Conservation (phyloP, 2,113 vertebrate genomes). For the Myotis lucifugus region DNA sequence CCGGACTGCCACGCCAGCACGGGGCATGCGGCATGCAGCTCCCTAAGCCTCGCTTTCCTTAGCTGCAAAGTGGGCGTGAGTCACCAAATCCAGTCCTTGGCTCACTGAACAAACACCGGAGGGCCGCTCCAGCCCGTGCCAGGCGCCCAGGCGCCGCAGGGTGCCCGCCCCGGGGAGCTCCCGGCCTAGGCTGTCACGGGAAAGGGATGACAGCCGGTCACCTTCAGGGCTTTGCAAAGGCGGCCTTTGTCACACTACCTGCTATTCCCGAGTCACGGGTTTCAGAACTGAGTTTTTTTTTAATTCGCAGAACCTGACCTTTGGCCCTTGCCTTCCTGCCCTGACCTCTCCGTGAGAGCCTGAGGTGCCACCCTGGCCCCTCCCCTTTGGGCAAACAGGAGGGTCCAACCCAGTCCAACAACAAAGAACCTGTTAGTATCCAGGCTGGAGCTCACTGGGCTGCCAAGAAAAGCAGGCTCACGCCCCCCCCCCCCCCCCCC, state of each 20-base stretch:
- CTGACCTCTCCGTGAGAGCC: background rate
- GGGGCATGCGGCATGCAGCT: rapidly evolving
- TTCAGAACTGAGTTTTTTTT: background rate
- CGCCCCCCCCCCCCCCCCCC: background rate
- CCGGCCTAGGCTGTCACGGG: background rate
- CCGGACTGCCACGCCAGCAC: background rate
- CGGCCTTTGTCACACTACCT: background rate
- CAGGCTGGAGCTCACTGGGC: background rate
- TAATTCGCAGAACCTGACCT: background rate
- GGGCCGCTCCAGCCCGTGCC: background rate
- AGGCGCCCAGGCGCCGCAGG: background rate
- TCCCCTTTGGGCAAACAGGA: slow-evolving; percentile 42
- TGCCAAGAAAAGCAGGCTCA: background rate
- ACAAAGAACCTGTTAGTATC: background rate
- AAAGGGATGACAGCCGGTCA: background rate
- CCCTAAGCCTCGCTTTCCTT: background rate
- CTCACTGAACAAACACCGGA: background rate
- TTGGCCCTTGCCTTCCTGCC: background rate
- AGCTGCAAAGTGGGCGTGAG: background rate
- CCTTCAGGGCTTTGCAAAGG: background rate
- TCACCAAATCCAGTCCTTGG: background rate
- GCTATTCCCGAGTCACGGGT: background rate
- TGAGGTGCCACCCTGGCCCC: background rate
- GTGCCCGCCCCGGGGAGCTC: background rate
- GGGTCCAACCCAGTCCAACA: background rate